phyloP scores from a whole-genome alignment of 2,113 vertebrate genomes.

The Danio rerio region GRCz12tu NC_133192.1:25411501-25412000 shows the following conservation, averaged over 20 bases:
- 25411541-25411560: not conserved
- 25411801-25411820: not conserved
- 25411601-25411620: not conserved
- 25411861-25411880: not conserved
- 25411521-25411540: not conserved
- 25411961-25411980: not conserved
- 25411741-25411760: not conserved
- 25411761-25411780: not conserved
- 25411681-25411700: not conserved
- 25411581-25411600: not conserved
- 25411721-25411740: not conserved
- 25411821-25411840: conserved; percentile 1
- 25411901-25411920: not conserved
- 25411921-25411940: not conserved
- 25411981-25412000: not conserved
- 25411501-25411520: not conserved
- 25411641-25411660: not conserved
- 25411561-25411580: not conserved
- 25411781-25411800: not conserved
- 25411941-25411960: conserved; percentile 12
- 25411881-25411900: not conserved
- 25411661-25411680: not conserved
- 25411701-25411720: not conserved
- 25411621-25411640: not conserved
- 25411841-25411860: not conserved